These are phyloP conservation scores for Pipistrellus kuhlii DNA, from an alignment of 2,797 vertebrate genomes.

Conservation along the genomic window DNA sequence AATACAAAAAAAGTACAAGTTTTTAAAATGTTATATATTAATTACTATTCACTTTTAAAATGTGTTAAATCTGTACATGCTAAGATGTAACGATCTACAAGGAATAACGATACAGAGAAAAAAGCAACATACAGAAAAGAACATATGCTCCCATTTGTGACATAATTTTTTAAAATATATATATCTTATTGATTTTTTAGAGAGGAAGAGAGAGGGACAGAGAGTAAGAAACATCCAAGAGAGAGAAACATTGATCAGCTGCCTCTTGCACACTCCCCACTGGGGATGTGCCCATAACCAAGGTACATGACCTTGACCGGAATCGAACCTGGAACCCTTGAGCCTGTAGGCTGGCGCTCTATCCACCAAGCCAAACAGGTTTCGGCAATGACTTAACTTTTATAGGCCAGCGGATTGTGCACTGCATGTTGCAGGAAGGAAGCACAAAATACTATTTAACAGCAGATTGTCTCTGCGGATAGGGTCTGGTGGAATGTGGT, in stretches of 20 bases:
- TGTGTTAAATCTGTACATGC: not conserved
- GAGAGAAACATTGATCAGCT: too few species aligned
- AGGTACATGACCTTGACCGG: too few species aligned
- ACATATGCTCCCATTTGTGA: not conserved
- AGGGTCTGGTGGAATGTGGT: not conserved
- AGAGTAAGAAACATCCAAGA: too few species aligned
- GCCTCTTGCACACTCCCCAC: too few species aligned
- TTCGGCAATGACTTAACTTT: not conserved
- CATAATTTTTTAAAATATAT: not conserved
- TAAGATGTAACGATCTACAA: constrained; percentile 31
- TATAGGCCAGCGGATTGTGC: not conserved
- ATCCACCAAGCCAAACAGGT: too few species aligned
- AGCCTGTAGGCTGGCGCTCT: too few species aligned
- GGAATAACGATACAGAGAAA: constrained; percentile 1
- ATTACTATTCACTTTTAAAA: constrained; percentile 18
- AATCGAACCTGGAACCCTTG: too few species aligned
- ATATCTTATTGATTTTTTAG: too few species aligned
- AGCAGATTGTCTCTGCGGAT: not conserved
- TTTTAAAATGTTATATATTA: constrained; percentile 25
- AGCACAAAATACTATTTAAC: not conserved
- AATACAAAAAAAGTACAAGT: not conserved
- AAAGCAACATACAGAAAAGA: constrained; percentile 26
- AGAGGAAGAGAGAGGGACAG: too few species aligned
- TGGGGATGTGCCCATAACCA: too few species aligned
- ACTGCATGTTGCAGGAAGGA: not conserved